Evolutionary conservation across 2,113 vertebrate species (phyloP).

Genomic region (Campylorhamphus procurvoides): DNA sequence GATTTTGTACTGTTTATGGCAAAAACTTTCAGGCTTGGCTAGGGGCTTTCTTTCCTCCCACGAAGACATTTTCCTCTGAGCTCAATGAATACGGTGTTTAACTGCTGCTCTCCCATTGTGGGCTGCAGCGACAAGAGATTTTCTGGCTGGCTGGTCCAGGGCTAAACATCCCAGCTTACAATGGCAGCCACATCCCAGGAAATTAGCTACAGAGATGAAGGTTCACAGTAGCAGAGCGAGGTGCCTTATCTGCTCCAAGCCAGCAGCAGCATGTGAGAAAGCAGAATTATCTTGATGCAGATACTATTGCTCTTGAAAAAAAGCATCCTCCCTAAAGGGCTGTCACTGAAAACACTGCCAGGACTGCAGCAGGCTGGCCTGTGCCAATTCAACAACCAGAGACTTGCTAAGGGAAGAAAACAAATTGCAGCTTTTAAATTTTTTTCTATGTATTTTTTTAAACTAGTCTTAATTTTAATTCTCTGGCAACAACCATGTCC

Average conservation of each 20-base stretch:
- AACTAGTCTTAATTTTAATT: background rate
- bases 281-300: background rate
- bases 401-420: background rate
- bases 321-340: background rate
- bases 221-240: background rate
- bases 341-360: background rate
- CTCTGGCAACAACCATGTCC: background rate
- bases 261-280: background rate
- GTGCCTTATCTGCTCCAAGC: background rate
- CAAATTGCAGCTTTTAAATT: background rate
- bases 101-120: background rate
- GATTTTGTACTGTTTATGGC: background rate
- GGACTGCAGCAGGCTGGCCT: background rate
- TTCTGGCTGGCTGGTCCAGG: background rate
- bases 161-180: background rate
- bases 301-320: background rate
- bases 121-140: fast-evolving
- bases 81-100: background rate
- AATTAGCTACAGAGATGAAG: background rate
- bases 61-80: fast-evolving
- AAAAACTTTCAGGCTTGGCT: background rate
- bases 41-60: background rate
- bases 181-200: fast-evolving
- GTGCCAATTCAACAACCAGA: background rate
- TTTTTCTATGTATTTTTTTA: background rate